Base-by-base conservation (phyloP, 2,113 vertebrate species). In the Dolichotis patagonum region DNA sequence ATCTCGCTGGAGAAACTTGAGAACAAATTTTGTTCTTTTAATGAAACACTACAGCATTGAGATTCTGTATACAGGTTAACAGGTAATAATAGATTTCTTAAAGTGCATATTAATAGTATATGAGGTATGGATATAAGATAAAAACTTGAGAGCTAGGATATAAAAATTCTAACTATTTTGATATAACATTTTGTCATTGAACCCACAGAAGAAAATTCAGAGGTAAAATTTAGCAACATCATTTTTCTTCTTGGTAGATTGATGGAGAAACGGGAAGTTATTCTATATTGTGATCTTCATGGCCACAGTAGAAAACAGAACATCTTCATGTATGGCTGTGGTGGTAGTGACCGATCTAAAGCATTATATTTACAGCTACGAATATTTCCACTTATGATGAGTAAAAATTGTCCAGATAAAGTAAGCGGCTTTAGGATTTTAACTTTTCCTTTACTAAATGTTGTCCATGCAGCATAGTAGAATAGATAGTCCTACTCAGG, bases 251-350 rank as follows among this genome's bases (percentile, higher is more conserved):
- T 98, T 75, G 63, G 43, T 67, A 99, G 99, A 96, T 60, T 99
- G 88, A 98, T 98, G 98, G 97, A 98, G 63, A 98, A 99, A 56
- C 92, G 96, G 73, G 97, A 97, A 65, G 97, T 99, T 71, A 95
- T 99, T 95, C 94, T 99, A 56, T 99, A 99, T 84, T 99, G 98
- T 97, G 99, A 99, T 56, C 97, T 99, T 86, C 99, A 99, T n/a
- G 99, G 99, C 54, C 99, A 99, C 75, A 99, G 98, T 90, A 98
- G 93, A 90, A 99, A 99, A 96, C 97, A 98, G 90, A 99, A 99
- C 60, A 98, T 98, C 94, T 99, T 99, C 94, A 98, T 98, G 97
- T 99, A 99, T 32, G 98, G 98, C 75, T 99, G 98, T 98, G 98
- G 98, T 65, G 92, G 96, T 22, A 96, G 91, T 58, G 71, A 91